These are phyloP conservation scores for Neodiprion lecontei DNA, from an alignment of 1,140 invertebrate species.

Conservation along the genomic window DNA sequence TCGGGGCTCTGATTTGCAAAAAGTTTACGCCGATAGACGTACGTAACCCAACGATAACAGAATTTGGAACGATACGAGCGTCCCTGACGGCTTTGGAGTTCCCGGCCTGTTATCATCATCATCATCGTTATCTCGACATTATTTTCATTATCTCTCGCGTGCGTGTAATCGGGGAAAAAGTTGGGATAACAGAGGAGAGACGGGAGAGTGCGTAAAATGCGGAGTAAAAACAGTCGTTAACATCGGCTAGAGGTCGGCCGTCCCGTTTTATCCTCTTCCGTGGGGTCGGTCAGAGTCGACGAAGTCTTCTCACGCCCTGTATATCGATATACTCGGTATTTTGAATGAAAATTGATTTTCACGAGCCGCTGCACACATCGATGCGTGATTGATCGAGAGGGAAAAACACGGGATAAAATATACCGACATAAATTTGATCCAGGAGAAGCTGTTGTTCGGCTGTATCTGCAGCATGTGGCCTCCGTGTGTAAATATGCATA, in stretches of 20 bases:
- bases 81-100: not conserved
- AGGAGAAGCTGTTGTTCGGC: not conserved
- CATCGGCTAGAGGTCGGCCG: too few species aligned
- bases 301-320: too few species aligned
- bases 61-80: not conserved
- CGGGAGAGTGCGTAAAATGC: too few species aligned
- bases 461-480: too few species aligned
- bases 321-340: not conserved
- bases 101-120: too few species aligned
- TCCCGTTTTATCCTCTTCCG: too few species aligned
- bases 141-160: too few species aligned
- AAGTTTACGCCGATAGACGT: not conserved
- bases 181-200: too few species aligned
- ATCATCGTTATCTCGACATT: too few species aligned
- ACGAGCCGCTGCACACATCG: not conserved
- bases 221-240: too few species aligned
- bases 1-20: not conserved
- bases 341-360: slow-evolving; percentile 1
- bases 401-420: not conserved
- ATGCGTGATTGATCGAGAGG: not conserved
- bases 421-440: not conserved
- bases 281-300: too few species aligned
- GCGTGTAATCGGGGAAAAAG: too few species aligned
- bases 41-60: not conserved
- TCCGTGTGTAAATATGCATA: not conserved